phyloP scores from a whole-genome alignment of 1,140 invertebrate species.

The Ips nitidus region DNA sequence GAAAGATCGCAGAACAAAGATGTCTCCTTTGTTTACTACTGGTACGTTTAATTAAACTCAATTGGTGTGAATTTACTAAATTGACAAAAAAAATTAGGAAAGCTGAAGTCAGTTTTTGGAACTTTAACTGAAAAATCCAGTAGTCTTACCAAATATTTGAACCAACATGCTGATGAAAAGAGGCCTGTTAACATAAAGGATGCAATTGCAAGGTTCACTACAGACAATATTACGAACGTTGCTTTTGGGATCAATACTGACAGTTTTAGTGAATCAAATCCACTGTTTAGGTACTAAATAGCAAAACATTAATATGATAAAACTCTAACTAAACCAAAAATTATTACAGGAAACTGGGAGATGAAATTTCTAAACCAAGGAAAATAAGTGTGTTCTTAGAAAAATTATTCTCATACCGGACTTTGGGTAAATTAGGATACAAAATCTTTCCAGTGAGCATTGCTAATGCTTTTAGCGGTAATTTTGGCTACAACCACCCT shows the following conservation, averaged over 20 bases:
- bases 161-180: neutral
- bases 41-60: slow-evolving; percentile 33
- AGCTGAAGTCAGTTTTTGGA: slow-evolving; percentile 55
- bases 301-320: no score
- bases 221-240: neutral
- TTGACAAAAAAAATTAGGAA: slow-evolving; percentile 31
- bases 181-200: neutral
- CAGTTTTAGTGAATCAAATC: neutral
- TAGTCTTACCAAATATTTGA: neutral
- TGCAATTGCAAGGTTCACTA: neutral
- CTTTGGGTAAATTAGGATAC: neutral
- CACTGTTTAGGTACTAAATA: no score
- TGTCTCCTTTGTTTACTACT: slow-evolving; percentile 57
- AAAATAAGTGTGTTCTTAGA: neutral
- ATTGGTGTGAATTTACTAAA: neutral
- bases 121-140: neutral
- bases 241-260: neutral
- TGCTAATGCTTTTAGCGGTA: neutral
- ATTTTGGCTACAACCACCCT: slow-evolving; percentile 26
- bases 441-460: neutral
- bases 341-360: no score
- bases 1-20: slow-evolving; percentile 53
- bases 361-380: neutral
- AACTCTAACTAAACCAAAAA: no score
- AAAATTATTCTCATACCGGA: neutral